Evolutionary conservation across 2,797 vertebrate genomes (phyloP), one percentile per base, ranked within the genome.

Genomic region (Acrossocheilus wenchowensis): DNA sequence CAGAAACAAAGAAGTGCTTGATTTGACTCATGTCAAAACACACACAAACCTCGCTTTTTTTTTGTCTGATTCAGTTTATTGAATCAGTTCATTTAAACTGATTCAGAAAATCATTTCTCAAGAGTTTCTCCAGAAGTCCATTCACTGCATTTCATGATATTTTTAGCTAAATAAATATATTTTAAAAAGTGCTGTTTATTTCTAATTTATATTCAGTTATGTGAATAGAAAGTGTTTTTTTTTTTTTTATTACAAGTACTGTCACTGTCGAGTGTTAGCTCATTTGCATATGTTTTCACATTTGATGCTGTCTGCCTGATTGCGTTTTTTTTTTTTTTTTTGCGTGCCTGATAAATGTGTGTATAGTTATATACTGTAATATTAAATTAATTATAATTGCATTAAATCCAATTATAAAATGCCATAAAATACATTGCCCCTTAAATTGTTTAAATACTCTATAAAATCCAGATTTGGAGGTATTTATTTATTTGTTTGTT

Each of bases 201-300:
- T 77, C 11, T 39, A 39, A 43, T 43, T 9, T 43, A 4, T 43
- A 43, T 78, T 23, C 50, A 14, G 75, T 14, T 54, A 39, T 78
- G 75, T 23, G 39, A 39, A 78, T 54, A 6, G 7, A 30, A 11
- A 2, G 23, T 26, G 30, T 54, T 77, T 36, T 30, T 77, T 77
- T 77, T 77, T 77, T 48, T 52, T 77, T 52, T 77, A 54, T 57
- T 77, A 39, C 74, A 2, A 78, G 57, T 39, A 23, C 50, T n/a
- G 34, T 57, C 10, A 78, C 21, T 57, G 50, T 57, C 50, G 14
- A 57, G 50, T 78, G 50, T 78, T 78, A 57, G 11, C 52, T 57
- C 19, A 78, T 78, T 57, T 78, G 75, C 50, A 78, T 78, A 19
- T 39, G 50, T 57, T 75, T 75, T 17, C 26, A 34, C 4, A 26